Evolutionary conservation across 1,140 invertebrate genomes (phyloP).

Genomic region (Papilio dardanus): DNA sequence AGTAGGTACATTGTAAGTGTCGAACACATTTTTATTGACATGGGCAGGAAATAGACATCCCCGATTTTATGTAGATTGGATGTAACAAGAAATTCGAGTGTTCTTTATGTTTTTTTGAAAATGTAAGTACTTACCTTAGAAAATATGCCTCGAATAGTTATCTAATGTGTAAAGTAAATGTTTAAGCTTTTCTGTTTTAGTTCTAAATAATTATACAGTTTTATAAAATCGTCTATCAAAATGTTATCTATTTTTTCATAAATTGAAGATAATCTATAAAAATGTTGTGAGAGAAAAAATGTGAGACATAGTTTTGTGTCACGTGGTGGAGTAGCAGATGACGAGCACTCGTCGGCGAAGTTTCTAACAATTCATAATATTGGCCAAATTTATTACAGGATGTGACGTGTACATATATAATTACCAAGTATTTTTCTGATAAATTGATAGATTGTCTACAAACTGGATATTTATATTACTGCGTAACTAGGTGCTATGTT

Average conservation of each 20-base stretch:
- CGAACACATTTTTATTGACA: too few species aligned
- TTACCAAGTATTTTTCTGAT: not conserved
- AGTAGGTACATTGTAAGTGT: too few species aligned
- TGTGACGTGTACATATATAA: not conserved
- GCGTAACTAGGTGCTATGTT: not conserved
- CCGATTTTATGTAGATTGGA: too few species aligned
- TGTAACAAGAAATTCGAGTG: too few species aligned
- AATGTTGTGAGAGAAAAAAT: not conserved
- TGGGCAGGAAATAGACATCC: too few species aligned
- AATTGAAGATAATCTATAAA: not conserved
- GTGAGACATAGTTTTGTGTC: not conserved
- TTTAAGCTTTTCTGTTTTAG: too few species aligned
- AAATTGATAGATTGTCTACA: not conserved
- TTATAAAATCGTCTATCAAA: too few species aligned
- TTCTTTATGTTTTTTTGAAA: too few species aligned
- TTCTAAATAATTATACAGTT: too few species aligned
- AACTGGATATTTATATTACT: not conserved
- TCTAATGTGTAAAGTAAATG: too few species aligned
- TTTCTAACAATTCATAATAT: not conserved
- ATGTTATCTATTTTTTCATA: not conserved
- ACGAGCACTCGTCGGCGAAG: not conserved
- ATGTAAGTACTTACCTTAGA: too few species aligned
- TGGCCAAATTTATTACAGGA: not conserved
- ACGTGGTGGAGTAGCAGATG: not conserved
- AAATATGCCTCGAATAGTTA: too few species aligned